Evolutionary conservation across 2,113 vertebrate species (phyloP), one percentile per base, ranked within the genome.

Genomic region (Prinia subflava): DNA sequence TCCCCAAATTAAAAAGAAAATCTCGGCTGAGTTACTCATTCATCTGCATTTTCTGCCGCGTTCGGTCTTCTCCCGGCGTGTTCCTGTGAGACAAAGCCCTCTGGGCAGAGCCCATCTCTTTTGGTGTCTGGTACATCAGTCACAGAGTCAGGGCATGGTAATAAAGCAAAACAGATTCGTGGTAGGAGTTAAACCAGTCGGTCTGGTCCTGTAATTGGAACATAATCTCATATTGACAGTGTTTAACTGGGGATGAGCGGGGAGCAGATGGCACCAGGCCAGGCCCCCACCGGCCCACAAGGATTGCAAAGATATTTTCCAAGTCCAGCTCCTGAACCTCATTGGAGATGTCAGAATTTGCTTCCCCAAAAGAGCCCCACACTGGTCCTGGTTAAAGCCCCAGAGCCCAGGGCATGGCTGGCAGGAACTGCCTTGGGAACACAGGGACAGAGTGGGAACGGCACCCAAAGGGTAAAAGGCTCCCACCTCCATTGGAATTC

Each of bases 221-320:
- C 86, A 89, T 96, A 96, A 95, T 95, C 93, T 95, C 86, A 95
- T 96, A 95, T 88, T 90, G 94, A 93, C 95, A 95, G 92, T 82
- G 73, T 90, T 90, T 69, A 93, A 53, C 92, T 78, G 88, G 81
- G 93, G 96, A 95, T 93, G 92, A 0, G 1, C 93, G 53, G 88
- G 94, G 92, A 90, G 71, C 76, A 71, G 53, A 35, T 75, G 94
- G 94, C 95, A 81, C 73, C 71, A 10, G 0, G 92, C 95, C 93
- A 94, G 85, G 59, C 41, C 74, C 50, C 93, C 60, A 5, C 19
- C 15, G 5, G 23, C 83, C 86, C 42, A 65, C 78, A 35, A 83
- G 81, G 70, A 52, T 23, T 49, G 79, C 20, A 24, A 59, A 75
- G 83, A 79, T 49, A 53, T 83, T 96, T 86, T 60, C 93, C 80